A percentile compares a stretch with the other conserved stretches of the same genome.
Evolutionary conservation across 1,140 invertebrate species (phyloP).

Genomic region (Hydropsyche tenuis): DNA sequence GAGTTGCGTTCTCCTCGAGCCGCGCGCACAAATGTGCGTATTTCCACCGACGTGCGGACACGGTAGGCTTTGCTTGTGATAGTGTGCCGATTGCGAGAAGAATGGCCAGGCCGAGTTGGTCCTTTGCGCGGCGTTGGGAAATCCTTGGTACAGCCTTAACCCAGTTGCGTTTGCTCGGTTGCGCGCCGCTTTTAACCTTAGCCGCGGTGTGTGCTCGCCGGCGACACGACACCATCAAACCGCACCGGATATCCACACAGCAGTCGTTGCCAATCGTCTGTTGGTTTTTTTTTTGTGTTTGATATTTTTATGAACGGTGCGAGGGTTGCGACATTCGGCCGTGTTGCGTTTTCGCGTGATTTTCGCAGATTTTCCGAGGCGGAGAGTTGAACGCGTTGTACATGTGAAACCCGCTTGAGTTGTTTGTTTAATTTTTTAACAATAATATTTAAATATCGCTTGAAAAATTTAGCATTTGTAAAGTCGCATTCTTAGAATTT

Average conservation of each 20-base stretch:
- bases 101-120: conserved; percentile 43
- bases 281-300: not conserved
- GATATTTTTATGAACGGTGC: not conserved
- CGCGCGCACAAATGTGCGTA: not conserved
- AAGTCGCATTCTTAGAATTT: no score
- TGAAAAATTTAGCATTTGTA: no score
- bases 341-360: not conserved
- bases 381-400: no score
- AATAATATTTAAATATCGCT: no score
- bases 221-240: conserved; percentile 37
- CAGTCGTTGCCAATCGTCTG: conserved; percentile 41
- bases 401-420: no score
- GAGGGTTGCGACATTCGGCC: conserved; percentile 2
- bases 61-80: not conserved
- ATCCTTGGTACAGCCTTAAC: conserved; percentile 50
- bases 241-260: conserved; percentile 49
- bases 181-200: conserved; percentile 37
- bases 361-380: not conserved
- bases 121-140: conserved; percentile 48
- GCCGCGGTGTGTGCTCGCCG: conserved; percentile 1
- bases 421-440: no score
- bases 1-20: conserved; percentile 16
- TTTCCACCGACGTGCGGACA: no score
- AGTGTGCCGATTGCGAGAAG: conserved; percentile 40
- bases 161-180: conserved; percentile 44